Base-by-base conservation (phyloP, 2,888 invertebrate species). In the Adelognathus sp. region DNA sequence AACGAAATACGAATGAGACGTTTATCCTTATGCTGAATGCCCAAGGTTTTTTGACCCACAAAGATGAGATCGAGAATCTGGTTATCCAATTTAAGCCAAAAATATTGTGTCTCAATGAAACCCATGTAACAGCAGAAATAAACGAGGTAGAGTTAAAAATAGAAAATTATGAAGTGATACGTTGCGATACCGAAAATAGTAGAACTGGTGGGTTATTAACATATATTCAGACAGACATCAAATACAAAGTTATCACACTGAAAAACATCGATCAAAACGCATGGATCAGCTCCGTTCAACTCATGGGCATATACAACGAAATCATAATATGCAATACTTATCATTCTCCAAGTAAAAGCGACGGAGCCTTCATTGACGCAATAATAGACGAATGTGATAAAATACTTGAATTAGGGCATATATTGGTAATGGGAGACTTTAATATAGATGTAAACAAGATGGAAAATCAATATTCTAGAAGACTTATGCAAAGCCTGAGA, bases 171-270 rank as follows among this genome's bases (percentile, higher is more conserved):
- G 33, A 31, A 27, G 7, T 29, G n/a, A 27, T 66, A 16, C 7
- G 66, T 9, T 29, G 33, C 16, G 11, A 66, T 18, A n/a, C 50
- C 3, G 31, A 50, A 0, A 66, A 50, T 31, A 41, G 21, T 0
- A 50, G 66, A n/a, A 66, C 66, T 16, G 66, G 66, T 9, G 50
- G 66, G 6, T 14, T 66, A 31, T 0, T 66, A 5, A 66, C 31
- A 4, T 66, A 14, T 31, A 16, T 50, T 3, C 31, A 50, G 7
- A 66, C 14, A 16, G 18, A 29, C 11, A 33, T 46, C n/a, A 46
- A 31, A 9, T 66, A 33, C 2, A 50, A 50, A 33, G 6, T 66
- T 3, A 3, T 66, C 3, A 16, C n/a, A n/a, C 31, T n/a, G 1
- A 29, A 31, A 2, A 46, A 50, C 3, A 18, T 29, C 14, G 46